phyloP scores from a whole-genome alignment of 2,113 vertebrate genomes.

The Uria lomvia region DNA sequence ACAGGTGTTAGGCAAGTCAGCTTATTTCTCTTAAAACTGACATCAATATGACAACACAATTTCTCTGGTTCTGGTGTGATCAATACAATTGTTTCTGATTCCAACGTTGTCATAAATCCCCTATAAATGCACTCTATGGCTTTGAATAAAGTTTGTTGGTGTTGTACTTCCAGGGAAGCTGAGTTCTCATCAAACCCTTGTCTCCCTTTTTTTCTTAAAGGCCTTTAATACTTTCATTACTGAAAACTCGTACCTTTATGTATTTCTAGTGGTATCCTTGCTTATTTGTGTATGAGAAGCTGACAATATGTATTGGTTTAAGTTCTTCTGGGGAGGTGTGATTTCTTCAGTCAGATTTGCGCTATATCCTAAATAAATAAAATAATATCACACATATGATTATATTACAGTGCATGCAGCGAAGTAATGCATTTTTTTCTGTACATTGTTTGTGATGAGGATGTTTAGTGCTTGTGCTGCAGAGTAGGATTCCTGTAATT shows the following conservation, averaged over 20 bases:
- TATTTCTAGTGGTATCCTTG: not conserved
- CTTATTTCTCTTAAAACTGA: constrained; percentile 47
- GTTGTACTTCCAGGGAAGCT: not conserved
- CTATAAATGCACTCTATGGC: not conserved
- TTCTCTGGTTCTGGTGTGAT: constrained; percentile 27
- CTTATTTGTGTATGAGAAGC: not conserved
- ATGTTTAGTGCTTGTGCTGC: not conserved
- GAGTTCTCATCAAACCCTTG: not conserved
- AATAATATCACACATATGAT: constrained; percentile 10
- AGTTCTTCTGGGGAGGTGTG: not conserved
- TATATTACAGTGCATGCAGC: not conserved
- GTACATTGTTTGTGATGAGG: not conserved
- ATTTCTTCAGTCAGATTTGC: not conserved
- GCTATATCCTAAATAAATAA: not conserved
- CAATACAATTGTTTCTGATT: constrained; percentile 50
- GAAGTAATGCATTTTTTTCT: not conserved
- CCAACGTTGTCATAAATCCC: constrained; percentile 16
- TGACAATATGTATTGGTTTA: not conserved
- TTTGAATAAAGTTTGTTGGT: not conserved
- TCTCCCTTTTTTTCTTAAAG: not conserved
- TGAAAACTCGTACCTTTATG: not conserved
- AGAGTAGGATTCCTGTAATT: not conserved
- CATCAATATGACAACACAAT: constrained; percentile 23
- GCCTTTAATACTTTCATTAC: not conserved
- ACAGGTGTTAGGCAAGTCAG: constrained; percentile 3